Base-by-base conservation (phyloP, 1,140 invertebrate species). In the Drosophila mojavensis region DNA sequence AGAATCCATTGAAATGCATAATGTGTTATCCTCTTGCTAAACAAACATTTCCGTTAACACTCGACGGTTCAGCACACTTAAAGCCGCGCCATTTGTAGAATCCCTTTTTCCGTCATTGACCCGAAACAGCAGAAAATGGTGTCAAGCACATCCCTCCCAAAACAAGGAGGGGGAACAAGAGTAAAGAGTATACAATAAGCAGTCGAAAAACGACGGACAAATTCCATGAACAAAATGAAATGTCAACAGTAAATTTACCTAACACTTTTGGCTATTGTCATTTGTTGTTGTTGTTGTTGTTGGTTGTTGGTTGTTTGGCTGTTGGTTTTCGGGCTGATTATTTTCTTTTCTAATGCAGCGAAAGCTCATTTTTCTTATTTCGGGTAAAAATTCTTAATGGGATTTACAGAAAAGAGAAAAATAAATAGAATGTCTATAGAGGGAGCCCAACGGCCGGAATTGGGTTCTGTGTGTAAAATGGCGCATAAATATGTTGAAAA, bases 401-500 rank as follows among this genome's bases (percentile, higher is more conserved):
- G 83, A 88, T 88, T 88, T 88, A 75, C 66, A 83, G 47, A 70
- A 74, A 59, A 51, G 43, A 64, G 30, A 47, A n/a, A 47, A 47
- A 43, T 43, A 43, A 43, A 43, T n/a, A 43, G 7, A 47, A 39
- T 69, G 65, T 61, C 70, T 81, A 43, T 39, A 55, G 64, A 51
- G 33, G 41, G 33, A 63, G 20, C 4, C n/a, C 2, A 47, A 17
- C 43, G 43, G 43, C 15, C 11, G 20, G 55, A 74, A 69, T 69
- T 62, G 65, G 65, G 58, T 56, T 50, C 54, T 33, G 20, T 64
- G 33, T 66, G 84, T 77, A 89, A 88, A 88, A 89, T 89, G 83
- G 84, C 84, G 83, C 83, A 88, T 89, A 88, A 88, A 88, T 88
- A 88, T 89, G 85, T 88, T 89, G 83, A 73, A 83, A 89, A 88